Evolutionary conservation across 2,888 invertebrate genomes (phyloP), one percentile per base, ranked within the genome.

Genomic region (Trachelus stipa): DNA sequence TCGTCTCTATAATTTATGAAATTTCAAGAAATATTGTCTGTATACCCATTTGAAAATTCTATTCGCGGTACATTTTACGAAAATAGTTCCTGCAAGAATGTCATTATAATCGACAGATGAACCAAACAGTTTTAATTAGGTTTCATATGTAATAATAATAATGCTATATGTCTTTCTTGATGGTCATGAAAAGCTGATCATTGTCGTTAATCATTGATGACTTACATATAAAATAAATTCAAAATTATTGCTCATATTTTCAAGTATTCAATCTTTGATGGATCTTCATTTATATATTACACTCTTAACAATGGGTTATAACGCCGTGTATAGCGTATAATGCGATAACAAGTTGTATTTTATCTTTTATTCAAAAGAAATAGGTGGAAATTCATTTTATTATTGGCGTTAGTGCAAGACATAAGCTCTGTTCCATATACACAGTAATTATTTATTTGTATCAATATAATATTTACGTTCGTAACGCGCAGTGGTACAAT

Each of bases 391-490:
- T 15, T 56, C 56, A 23, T 56, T 23, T 40, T 56, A 56, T 23
- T 56, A 23, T 23, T 15, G 23, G 23, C 56, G 56, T 9, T 23
- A 56, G 9, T 56, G 23, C 56, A 56, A 56, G 56, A 23, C 9
- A 23, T 40, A 75, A 75, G 81, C 81, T 73, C 76, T 84, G 82
- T 84, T 84, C 82, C 80, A 83, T 82, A 81, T 35, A 79, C 73
- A 76, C 82, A 82, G 82, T 78, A 81, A 83, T 81, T 78, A 76
- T 80, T 80, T 23, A 56, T 56, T 23, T 56, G 9, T 56, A 56
- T 56, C 56, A 56, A 23, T 23, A 15, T 56, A 23, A 56, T 23
- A 23, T 56, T 56, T 15, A 56, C 9, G 15, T 56, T 56, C 56
- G 9, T 23, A 56, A 23, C 23, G 15, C 23, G 56, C 56, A 56